Conservation (phyloP, 2,888 invertebrate species). For the Dugesia japonica region DNA sequence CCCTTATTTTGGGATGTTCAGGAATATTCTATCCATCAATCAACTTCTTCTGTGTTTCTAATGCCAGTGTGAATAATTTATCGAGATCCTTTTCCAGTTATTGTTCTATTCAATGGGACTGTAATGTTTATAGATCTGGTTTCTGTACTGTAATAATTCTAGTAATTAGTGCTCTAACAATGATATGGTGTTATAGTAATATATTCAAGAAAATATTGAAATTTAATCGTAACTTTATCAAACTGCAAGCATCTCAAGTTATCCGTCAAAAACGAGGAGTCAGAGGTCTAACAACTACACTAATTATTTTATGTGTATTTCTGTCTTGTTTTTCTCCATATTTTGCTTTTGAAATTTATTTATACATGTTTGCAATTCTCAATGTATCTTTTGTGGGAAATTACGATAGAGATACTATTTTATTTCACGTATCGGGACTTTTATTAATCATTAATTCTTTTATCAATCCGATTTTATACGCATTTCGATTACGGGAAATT, state of each 20-base stretch:
- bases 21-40: neutral
- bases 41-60: neutral
- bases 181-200: neutral
- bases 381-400: neutral
- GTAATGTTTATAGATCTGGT: neutral
- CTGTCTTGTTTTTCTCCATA: conserved; percentile 21
- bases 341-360: neutral
- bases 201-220: neutral
- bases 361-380: neutral
- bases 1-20: neutral
- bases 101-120: neutral
- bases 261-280: neutral
- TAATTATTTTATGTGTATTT: conserved; percentile 20
- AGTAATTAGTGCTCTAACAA: neutral
- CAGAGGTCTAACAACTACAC: conserved; percentile 22
- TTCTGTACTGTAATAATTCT: conserved; percentile 4
- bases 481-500: conserved; percentile 21
- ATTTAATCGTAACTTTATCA: neutral
- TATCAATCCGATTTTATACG: conserved; percentile 25
- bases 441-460: conserved; percentile 14
- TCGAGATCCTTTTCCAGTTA: neutral
- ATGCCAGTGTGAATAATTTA: neutral
- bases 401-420: neutral
- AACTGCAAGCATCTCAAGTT: neutral
- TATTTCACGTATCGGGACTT: neutral